phyloP scores from a whole-genome alignment of 2,797 vertebrate genomes.

The Ataeniobius toweri region DNA sequence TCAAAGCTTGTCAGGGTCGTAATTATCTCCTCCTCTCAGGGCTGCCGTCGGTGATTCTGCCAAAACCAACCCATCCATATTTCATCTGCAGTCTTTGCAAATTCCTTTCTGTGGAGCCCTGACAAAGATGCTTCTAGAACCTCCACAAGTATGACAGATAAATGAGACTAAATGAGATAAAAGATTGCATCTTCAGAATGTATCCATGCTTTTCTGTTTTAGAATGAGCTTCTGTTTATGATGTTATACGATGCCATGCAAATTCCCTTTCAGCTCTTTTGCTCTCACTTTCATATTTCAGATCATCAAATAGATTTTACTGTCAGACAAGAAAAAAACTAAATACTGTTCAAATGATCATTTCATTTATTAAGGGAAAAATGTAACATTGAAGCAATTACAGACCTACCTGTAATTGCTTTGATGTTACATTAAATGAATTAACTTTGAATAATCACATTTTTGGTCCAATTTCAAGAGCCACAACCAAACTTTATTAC shows the following conservation, averaged over 20 bases:
- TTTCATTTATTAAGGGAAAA: too few relatives aligned
- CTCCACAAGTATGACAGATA: slow-evolving; percentile 64
- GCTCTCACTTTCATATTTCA: not conserved
- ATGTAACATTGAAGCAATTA: too few relatives aligned
- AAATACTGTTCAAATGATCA: not conserved
- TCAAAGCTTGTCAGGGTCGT: slow-evolving; percentile 79
- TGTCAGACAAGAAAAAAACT: not conserved
- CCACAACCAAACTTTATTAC: too few relatives aligned
- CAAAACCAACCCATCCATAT: slow-evolving; percentile 65
- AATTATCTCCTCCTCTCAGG: slow-evolving; percentile 68
- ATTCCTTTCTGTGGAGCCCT: slow-evolving; percentile 60
- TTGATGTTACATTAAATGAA: too few relatives aligned
- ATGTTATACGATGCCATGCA: slow-evolving; percentile 4
- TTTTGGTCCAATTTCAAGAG: too few relatives aligned
- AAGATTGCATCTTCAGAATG: slow-evolving; percentile 58
- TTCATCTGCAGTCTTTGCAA: slow-evolving; percentile 61
- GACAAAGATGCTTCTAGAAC: slow-evolving; percentile 59
- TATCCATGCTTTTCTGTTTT: slow-evolving; percentile 20
- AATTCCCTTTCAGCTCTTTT: not conserved
- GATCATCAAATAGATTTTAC: not conserved
- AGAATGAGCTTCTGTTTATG: slow-evolving; percentile 26
- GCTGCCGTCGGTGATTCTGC: slow-evolving; percentile 64
- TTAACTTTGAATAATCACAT: too few relatives aligned
- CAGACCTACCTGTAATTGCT: too few relatives aligned
- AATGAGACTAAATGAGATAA: slow-evolving; percentile 40